Evolutionary conservation across 23 tunicate species (phyloP).

Genomic region (Trididemnum clinides): DNA sequence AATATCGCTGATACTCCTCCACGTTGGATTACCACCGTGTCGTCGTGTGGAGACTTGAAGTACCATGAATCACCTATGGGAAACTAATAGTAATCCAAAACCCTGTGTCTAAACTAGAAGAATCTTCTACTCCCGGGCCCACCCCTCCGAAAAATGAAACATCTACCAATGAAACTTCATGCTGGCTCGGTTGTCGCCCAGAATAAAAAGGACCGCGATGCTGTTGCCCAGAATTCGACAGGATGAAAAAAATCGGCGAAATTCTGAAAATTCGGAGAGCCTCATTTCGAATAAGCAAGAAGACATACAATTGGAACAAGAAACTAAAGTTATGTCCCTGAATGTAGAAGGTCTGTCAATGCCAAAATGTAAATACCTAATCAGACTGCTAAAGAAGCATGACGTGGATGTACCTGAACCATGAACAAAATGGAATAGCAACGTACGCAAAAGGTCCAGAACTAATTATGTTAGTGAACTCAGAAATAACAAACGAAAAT

Average conservation of each 20-base stretch:
- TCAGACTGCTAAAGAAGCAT: not conserved
- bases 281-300: not conserved
- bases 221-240: not conserved
- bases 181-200: constrained; percentile 16
- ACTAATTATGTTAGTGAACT: no score
- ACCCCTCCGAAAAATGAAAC: not conserved
- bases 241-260: no score
- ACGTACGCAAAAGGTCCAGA: no score
- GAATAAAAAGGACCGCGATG: constrained; percentile 1
- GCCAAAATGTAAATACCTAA: not conserved
- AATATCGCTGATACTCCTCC: no score
- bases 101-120: no score
- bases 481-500: no score
- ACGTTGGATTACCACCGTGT: not conserved
- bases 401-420: not conserved
- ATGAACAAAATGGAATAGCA: no score
- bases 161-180: not conserved
- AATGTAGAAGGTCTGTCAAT: not conserved
- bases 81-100: not conserved
- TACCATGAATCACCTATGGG: not conserved
- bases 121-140: not conserved
- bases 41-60: not conserved
- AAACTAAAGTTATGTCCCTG: not conserved
- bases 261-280: not conserved
- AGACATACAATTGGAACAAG: not conserved